Evolutionary conservation across 2,113 vertebrate genomes (phyloP).

Genomic region (Oxygymnocypris stewartii): DNA sequence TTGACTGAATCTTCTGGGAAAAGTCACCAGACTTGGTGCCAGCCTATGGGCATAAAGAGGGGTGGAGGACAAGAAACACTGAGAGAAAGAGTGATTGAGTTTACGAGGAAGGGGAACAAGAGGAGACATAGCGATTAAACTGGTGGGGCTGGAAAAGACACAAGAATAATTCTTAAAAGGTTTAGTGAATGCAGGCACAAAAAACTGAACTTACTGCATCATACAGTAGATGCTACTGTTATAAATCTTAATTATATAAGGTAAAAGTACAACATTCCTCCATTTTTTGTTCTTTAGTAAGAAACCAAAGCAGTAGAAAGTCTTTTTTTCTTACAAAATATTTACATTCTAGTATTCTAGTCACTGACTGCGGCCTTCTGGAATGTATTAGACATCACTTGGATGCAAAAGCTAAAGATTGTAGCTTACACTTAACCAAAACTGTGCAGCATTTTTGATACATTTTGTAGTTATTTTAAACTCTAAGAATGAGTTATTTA

Average conservation of each 20-base stretch:
- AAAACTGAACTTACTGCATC: background rate
- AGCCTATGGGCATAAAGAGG: conserved; percentile 36
- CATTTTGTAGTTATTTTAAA: background rate
- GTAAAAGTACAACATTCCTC: background rate
- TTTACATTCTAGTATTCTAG: background rate
- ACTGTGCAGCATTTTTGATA: background rate
- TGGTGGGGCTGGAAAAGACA: conserved; percentile 7
- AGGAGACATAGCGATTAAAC: conserved; percentile 26
- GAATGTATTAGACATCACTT: background rate
- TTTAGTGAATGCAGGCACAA: background rate
- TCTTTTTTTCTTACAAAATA: background rate
- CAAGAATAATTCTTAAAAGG: background rate
- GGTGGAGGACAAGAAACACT: conserved; percentile 38
- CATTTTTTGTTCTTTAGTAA: background rate
- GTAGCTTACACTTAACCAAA: background rate
- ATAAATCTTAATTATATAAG: background rate
- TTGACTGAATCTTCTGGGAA: conserved; percentile 44
- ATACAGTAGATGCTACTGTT: background rate
- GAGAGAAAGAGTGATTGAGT: conserved; percentile 42
- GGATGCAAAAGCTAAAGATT: background rate
- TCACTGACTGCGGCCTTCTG: background rate
- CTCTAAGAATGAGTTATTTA: background rate
- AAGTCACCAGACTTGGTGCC: conserved; percentile 49
- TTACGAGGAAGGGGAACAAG: conserved; percentile 20
- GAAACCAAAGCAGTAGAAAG: background rate